Evolutionary conservation across 2,888 invertebrate species (phyloP), one percentile per base, ranked within the genome.

Genomic region (Lochmaea crataegi): DNA sequence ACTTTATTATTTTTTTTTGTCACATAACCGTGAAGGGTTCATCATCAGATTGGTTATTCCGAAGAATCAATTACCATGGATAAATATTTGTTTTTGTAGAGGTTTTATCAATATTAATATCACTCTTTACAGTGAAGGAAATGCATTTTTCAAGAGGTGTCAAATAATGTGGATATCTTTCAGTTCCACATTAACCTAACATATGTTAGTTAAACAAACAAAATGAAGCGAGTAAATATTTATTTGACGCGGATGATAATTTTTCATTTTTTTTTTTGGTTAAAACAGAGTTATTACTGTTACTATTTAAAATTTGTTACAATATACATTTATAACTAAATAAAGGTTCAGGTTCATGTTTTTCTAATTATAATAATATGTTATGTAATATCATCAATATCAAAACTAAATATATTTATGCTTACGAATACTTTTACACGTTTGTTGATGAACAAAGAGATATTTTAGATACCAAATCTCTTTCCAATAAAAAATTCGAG

Each of bases 51-150:
- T 48, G 48, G 6, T n/a, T 48, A n/a, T 48, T 48, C 6, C 14
- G 53, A 51, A 9, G 16, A 16, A 53, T 53, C 53, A 53, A 53
- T 53, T 53, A 18, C 18, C 9, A 18, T 9, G 16, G 16, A 10
- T 32, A 58, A 58, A 58, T 58, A 58, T 58, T 58, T 58, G 58
- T 32, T 32, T n/a, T n/a, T n/a, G n/a, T n/a, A n/a, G n/a, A n/a
- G n/a, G n/a, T n/a, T n/a, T n/a, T 58, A 58, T 58, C 58, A 58
- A 58, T 26, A 32, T 53, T 53, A 53, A 18, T 58, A n/a, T 58
- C 32, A 58, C 5, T 58, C 32, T 32, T 32, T 32, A 58, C 12
- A 26, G 9, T 4, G 11, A 32, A 6, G 32, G 32, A 26, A 58
- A 58, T 58, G 58, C 58, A 58, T 58, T 58, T 32, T 58, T 22